Conservation (phyloP, 2,797 vertebrate genomes). For the Gobio occitaniae region DNA sequence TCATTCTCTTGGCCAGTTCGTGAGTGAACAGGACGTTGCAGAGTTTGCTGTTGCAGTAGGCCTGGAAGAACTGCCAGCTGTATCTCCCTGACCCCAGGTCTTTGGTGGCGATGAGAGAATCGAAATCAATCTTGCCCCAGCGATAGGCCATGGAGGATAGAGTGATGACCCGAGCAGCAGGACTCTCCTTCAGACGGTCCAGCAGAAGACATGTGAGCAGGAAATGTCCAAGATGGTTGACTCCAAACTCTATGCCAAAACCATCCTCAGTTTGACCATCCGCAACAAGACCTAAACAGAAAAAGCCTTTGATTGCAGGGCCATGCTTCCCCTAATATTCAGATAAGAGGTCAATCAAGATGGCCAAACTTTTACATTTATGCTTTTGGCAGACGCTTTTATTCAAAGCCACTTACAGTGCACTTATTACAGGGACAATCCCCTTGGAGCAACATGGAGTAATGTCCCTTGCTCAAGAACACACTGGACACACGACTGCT, state of each 20-base stretch:
- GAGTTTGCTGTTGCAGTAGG: conserved; percentile 80
- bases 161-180: conserved; percentile 70
- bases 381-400: too few relatives aligned
- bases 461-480: too few relatives aligned
- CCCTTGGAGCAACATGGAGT: too few relatives aligned
- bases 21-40: conserved; percentile 78
- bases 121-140: conserved; percentile 75
- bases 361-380: not conserved
- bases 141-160: conserved; percentile 75
- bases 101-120: conserved; percentile 64
- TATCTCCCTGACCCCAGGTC: conserved; percentile 73
- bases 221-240: conserved; percentile 82
- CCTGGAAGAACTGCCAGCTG: conserved; percentile 77
- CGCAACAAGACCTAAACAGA: conserved; percentile 69
- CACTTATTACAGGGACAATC: too few relatives aligned
- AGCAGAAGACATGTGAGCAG: conserved; percentile 75
- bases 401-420: too few relatives aligned
- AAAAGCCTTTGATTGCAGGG: not conserved
- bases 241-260: conserved; percentile 76
- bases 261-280: conserved; percentile 77
- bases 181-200: conserved; percentile 69
- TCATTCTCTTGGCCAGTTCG: conserved; percentile 74
- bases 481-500: too few relatives aligned
- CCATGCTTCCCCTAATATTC: not conserved
- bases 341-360: not conserved